Evolutionary conservation across 53 echinoderm and acorn worm genomes (phyloP).

Genomic region (Antedon mediterranea): DNA sequence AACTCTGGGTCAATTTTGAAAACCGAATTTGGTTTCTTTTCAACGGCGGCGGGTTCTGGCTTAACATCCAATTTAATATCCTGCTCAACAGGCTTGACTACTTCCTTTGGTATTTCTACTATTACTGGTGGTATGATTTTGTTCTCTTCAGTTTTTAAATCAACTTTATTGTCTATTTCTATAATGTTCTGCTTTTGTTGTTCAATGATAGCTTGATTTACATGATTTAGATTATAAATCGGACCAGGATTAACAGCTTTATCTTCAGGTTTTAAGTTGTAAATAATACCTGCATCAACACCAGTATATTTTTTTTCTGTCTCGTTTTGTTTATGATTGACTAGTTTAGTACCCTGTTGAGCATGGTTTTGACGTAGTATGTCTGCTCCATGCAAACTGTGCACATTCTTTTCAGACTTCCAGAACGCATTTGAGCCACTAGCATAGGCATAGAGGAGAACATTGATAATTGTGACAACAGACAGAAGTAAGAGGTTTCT

Average conservation of each 20-base stretch:
- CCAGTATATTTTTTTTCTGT: neutral
- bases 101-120: too few relatives aligned
- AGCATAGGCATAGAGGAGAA: conserved; percentile 40
- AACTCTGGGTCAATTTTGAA: neutral
- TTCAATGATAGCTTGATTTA: neutral
- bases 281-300: too few relatives aligned
- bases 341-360: neutral
- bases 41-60: too few relatives aligned
- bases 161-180: neutral
- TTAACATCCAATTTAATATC: too few relatives aligned
- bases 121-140: neutral
- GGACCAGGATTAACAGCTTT: neutral
- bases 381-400: neutral
- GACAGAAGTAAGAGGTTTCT: conserved; percentile 46
- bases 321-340: neutral
- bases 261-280: neutral
- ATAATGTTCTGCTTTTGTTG: neutral
- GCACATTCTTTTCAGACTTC: neutral
- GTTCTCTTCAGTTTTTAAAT: neutral
- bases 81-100: neutral
- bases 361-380: neutral
- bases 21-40: too few relatives aligned
- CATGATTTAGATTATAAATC: neutral
- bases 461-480: conserved; percentile 39
- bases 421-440: conserved; percentile 32